phyloP scores from a whole-genome alignment of 2,888 invertebrate genomes.

The Prosapia bicincta region DNA sequence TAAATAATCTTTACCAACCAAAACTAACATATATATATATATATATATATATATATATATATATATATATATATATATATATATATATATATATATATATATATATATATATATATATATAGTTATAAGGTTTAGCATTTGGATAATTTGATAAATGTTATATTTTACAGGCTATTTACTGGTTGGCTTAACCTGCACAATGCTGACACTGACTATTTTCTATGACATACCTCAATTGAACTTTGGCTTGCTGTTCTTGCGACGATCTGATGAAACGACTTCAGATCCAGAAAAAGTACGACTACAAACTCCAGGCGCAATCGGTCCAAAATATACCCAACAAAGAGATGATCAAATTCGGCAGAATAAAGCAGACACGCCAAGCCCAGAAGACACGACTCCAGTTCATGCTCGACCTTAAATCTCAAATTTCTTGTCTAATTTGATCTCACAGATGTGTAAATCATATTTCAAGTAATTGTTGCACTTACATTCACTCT shows the following conservation, averaged over 20 bases:
- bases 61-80: too few species aligned
- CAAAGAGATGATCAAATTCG: conserved; percentile 50
- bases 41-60: too few species aligned
- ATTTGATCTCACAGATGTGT: background rate
- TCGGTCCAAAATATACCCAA: conserved; percentile 49
- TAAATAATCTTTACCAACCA: too few species aligned
- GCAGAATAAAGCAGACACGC: conserved; percentile 61
- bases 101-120: too few species aligned
- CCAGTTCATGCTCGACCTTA: conserved; percentile 55
- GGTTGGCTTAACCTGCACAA: conserved; percentile 76
- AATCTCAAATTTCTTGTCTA: background rate
- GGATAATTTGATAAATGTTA: too few species aligned
- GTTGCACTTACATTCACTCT: background rate
- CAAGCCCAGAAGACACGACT: conserved; percentile 66
- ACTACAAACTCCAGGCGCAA: conserved; percentile 54
- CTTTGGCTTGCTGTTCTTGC: conserved; percentile 72
- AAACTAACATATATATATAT: too few species aligned
- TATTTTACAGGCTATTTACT: conserved; percentile 81
- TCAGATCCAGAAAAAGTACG: conserved; percentile 65
- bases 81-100: too few species aligned
- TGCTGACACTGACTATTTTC: conserved; percentile 79
- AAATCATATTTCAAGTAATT: background rate
- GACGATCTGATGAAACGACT: conserved; percentile 53
- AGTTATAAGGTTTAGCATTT: too few species aligned
- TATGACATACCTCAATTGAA: conserved; percentile 89